Base-by-base conservation (phyloP, 2,113 vertebrate species). In the Cromileptes altivelis region DNA sequence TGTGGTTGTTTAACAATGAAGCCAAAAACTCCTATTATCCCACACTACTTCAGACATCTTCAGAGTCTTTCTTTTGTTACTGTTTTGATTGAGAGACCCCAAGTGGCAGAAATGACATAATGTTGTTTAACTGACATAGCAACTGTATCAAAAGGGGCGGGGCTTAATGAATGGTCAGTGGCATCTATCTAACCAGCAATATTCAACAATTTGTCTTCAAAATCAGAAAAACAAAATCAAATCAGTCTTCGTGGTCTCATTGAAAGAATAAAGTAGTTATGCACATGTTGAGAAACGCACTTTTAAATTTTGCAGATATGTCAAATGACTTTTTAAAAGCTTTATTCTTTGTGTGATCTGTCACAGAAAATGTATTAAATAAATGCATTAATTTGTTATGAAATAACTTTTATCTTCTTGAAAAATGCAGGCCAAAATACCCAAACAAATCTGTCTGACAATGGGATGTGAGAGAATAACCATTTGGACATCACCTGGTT, bases 281-380 rank as follows among this genome's bases (percentile, higher is more conserved):
- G 84, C 75, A 85, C 65, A 83, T 61, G 76, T 75, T 50, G 55
- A 53, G 9, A 89, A 64, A 90, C 49, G 64, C 84, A 76, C 76
- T 75, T 88, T 87, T 73, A 62, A 4, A 19, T 81, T 81, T 40
- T 86, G 70, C 81, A 62, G 52, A 85, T 81, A 53, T n/a, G 76
- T 2, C 55, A 25, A 67, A 55, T 42, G 3, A 14, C 6, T 68
- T 72, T 75, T 76, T 74, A 64, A 11, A 77, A 69, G 79, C 60
- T 83, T 74, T 75, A 69, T 74, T 75, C 4, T 67, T 77, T 76
- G 18, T 90, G 68, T 84, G 70, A 37, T 75, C 52, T 67, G 27
- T 80, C 61, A 7, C 63, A 75, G 33, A 83, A 68, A 80, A 77
- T 72, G 6, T 33, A 58, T 79, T 37, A 25, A 60, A 52, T 64